Percentiles rank a stretch among this genome's conserved stretches.
phyloP scores from a whole-genome alignment of 1,140 invertebrate genomes.

The Euwallacea similis region DNA sequence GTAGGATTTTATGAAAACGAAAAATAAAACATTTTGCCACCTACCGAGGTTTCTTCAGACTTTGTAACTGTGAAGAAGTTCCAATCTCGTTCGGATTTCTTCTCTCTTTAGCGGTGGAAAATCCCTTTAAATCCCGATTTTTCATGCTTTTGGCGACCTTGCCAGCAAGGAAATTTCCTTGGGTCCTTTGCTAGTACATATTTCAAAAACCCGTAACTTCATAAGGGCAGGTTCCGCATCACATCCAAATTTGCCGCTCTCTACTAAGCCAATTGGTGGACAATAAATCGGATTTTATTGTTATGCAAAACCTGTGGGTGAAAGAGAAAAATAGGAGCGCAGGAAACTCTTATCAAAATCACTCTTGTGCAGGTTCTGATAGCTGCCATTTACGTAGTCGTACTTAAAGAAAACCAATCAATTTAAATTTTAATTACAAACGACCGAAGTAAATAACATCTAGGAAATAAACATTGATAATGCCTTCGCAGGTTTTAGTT shows the following conservation, averaged over 20 bases:
- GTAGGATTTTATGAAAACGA: not conserved
- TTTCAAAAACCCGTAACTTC: too few species aligned
- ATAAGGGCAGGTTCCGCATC: not conserved
- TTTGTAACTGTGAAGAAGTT: not conserved
- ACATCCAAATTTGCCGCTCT: constrained; percentile 13
- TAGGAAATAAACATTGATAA: too few species aligned
- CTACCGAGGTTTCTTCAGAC: too few species aligned
- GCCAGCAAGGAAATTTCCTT: too few species aligned
- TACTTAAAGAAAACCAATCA: too few species aligned
- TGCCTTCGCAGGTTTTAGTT: too few species aligned
- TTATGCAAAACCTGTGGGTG: constrained; percentile 25
- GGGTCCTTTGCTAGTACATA: too few species aligned
- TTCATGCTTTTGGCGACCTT: too few species aligned
- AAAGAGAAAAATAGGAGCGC: constrained; percentile 12
- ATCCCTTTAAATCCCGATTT: not conserved
- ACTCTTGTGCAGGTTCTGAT: constrained; percentile 25
- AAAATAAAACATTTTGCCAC: not conserved
- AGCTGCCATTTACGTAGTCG: not conserved
- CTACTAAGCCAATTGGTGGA: not conserved
- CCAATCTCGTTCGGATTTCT: not conserved
- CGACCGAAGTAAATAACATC: too few species aligned
- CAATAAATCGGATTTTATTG: constrained; percentile 11
- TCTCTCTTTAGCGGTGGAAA: not conserved
- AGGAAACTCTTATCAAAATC: constrained; percentile 24
- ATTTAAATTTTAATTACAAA: too few species aligned